phyloP scores from a whole-genome alignment of 2,888 invertebrate genomes.

The Hofmannophila pseudospretella region DNA sequence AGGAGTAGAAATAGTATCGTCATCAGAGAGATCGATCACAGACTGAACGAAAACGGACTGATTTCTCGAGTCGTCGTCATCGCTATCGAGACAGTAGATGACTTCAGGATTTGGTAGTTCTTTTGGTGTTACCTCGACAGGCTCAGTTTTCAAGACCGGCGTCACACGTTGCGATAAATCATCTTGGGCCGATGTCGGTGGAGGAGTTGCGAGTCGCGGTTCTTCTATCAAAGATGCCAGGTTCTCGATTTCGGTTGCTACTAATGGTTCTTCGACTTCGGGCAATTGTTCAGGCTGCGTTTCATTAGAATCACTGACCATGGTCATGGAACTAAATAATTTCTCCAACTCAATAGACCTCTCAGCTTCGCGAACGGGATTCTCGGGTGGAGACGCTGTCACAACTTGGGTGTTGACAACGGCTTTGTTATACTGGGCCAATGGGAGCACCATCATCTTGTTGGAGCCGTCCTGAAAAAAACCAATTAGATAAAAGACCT shows the following conservation, averaged over 20 bases:
- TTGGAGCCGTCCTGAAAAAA: slow-evolving; percentile 46
- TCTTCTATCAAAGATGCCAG: background rate
- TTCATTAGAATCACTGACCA: background rate
- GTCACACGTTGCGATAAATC: slow-evolving; percentile 10
- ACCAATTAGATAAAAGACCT: too few species aligned
- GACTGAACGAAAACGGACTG: too few species aligned
- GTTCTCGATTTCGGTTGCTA: background rate
- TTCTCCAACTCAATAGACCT: slow-evolving; percentile 60
- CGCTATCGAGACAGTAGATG: slow-evolving; percentile 51
- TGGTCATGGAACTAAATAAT: slow-evolving; percentile 38
- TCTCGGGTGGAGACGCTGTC: slow-evolving; percentile 27
- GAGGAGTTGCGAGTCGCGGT: background rate
- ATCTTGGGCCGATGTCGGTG: background rate
- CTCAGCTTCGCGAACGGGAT: slow-evolving; percentile 59
- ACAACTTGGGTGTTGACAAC: slow-evolving; percentile 31
- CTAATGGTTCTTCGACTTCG: slow-evolving; percentile 4
- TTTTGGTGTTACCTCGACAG: slow-evolving; percentile 14
- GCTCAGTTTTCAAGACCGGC: slow-evolving; percentile 35
- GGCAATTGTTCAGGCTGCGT: background rate
- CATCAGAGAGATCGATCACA: slow-evolving; percentile 37
- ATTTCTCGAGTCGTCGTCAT: slow-evolving; percentile 42
- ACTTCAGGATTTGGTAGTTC: slow-evolving; percentile 7
- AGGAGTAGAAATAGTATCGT: slow-evolving; percentile 19
- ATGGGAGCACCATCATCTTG: slow-evolving; percentile 49
- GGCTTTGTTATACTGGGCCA: slow-evolving; percentile 49